phyloP scores from a whole-genome alignment of 2,113 vertebrate species.

The Myotis davidii region DNA sequence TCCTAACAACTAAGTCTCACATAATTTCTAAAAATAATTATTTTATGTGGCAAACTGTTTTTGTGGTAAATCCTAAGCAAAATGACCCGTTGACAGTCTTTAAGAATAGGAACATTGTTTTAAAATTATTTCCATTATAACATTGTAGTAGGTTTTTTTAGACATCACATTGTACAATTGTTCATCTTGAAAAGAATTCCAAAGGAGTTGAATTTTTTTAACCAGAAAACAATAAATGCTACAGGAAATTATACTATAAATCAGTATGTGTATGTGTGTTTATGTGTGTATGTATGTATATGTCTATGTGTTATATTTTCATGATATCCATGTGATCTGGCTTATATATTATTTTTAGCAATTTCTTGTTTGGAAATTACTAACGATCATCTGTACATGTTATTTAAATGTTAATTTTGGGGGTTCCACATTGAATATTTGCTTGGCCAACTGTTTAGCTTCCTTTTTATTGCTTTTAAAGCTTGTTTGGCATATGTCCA shows the following conservation, averaged over 20 bases:
- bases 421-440: not conserved
- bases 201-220: not conserved
- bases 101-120: not conserved
- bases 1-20: not conserved
- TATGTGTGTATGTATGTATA: not conserved
- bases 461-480: slow-evolving; percentile 28
- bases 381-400: not conserved
- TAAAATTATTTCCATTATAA: not conserved
- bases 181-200: not conserved
- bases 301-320: not conserved
- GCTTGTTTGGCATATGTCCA: not conserved
- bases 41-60: not conserved
- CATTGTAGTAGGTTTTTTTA: not conserved
- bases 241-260: not conserved
- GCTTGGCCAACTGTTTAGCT: not conserved
- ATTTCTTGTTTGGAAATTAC: not conserved
- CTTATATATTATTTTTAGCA: slow-evolving; percentile 5
- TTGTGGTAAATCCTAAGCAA: not conserved
- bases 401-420: slow-evolving; percentile 13
- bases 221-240: not conserved
- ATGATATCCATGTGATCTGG: not conserved
- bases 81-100: not conserved
- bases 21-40: slow-evolving; percentile 2
- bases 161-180: not conserved
- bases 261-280: not conserved